phyloP scores from a whole-genome alignment of 2,888 invertebrate species.

The Spodoptera littoralis region DNA sequence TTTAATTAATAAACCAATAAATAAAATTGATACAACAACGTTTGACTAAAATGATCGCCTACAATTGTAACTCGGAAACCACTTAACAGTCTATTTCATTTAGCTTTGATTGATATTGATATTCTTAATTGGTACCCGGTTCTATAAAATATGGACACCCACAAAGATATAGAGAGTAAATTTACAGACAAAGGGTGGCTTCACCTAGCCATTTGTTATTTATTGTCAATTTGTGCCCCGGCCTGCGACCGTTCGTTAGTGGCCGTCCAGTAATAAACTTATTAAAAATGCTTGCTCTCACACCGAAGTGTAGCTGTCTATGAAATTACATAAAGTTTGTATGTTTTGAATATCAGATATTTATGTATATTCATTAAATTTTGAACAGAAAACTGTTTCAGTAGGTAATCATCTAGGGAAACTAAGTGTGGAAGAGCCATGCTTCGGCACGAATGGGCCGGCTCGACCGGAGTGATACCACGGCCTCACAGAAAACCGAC shows the following conservation, averaged over 20 bases:
- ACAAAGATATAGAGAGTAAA: constrained; percentile 47
- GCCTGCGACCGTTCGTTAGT: constrained; percentile 75
- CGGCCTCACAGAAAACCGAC: no score
- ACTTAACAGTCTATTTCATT: constrained; percentile 18
- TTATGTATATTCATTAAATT: no score
- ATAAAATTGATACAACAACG: no score
- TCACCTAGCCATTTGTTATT: constrained; percentile 75
- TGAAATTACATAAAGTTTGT: background rate
- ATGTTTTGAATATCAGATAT: background rate
- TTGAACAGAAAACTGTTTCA: no score
- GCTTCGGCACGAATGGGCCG: no score
- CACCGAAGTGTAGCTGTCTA: constrained; percentile 55
- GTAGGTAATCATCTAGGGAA: no score
- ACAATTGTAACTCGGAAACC: background rate
- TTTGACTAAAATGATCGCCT: no score
- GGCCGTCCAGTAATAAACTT: constrained; percentile 75
- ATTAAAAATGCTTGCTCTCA: constrained; percentile 67
- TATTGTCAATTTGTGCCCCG: constrained; percentile 78
- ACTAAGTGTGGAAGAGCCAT: no score
- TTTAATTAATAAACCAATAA: no score
- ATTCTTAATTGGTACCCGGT: constrained; percentile 36
- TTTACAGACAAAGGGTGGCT: constrained; percentile 67
- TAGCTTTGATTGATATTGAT: constrained; percentile 26
- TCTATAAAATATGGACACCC: constrained; percentile 40
- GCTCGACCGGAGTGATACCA: no score